Base-by-base conservation (phyloP, 2,113 vertebrate species). In the Otis tarda region DNA sequence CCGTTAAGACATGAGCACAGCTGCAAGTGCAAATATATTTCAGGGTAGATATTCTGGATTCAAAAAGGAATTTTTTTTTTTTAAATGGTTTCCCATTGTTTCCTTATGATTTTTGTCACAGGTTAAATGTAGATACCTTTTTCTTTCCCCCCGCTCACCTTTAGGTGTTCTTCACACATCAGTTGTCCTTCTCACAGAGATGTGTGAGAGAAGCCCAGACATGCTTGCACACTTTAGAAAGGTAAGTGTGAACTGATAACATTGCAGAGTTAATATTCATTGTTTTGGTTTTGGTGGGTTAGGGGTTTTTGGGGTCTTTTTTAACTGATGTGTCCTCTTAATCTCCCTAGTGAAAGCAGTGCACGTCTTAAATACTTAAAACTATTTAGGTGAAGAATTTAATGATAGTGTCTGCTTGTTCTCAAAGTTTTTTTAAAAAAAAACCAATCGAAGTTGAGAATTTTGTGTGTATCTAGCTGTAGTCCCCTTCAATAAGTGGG, bases 181-280 rank as follows among this genome's bases (percentile, higher is more conserved):
- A 59, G 99, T 99, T 92, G 99, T 99, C 92, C 99, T 99, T 49
- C 99, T 99, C 96, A 99, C 99, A 93, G 99, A 99, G 97, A 99
- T 99, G 99, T 99, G 99, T 97, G 99, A 99, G 98, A 98, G 99
- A 97, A 99, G 99, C 97, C 99, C 99, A 79, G 99, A 99, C 97
- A 99, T 99, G 99, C 98, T 99, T 71, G 98, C 99, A 88, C 99
- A 99, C 97, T 99, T 99, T 96, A 98, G 99, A 98, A 99, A 99
- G 99, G 99, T 99, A 98, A 57, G 97, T 91, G 23, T 74, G 39
- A 85, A 91, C 56, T 53, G 25, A 3, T 83, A 67, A 21, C 64
- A 33, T 25, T 86, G 14, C 24, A 64, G 41, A 71, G 17, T 67
- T 92, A 67, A 43, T 83, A 61, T 53, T 87, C 8, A 4, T 43